phyloP scores from a whole-genome alignment of 2,113 vertebrate species.

The Ranitomeya imitator region DNA sequence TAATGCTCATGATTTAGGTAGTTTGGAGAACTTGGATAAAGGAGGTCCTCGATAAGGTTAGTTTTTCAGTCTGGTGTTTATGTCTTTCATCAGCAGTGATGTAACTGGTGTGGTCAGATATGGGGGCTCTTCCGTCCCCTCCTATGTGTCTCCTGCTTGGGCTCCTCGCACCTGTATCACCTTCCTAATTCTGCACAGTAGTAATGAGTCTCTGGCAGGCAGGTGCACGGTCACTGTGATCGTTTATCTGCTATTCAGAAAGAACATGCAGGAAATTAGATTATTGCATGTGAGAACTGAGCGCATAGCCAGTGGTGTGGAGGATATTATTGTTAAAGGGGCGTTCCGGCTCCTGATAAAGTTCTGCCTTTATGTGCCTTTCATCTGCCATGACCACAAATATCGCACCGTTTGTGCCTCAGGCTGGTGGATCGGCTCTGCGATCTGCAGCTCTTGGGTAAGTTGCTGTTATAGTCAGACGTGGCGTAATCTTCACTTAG shows the following conservation, averaged over 20 bases:
- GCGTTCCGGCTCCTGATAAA: too few species aligned
- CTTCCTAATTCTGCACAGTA: not conserved
- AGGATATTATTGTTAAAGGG: too few species aligned
- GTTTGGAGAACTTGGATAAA: too few species aligned
- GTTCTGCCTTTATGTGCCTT: too few species aligned
- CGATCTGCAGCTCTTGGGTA: not conserved
- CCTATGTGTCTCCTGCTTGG: not conserved
- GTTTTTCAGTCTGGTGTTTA: not conserved
- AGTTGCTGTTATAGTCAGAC: conserved; percentile 12
- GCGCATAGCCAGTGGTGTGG: too few species aligned
- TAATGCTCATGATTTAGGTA: too few species aligned
- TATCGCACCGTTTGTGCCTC: too few species aligned
- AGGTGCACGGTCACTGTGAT: not conserved
- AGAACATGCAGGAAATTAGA: not conserved
- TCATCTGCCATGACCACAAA: too few species aligned
- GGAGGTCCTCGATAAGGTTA: too few species aligned
- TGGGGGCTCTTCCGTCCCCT: not conserved
- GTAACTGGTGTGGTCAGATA: too few species aligned
- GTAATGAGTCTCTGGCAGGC: conserved; percentile 25
- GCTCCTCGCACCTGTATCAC: not conserved
- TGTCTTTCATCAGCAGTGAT: not conserved
- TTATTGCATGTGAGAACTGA: too few species aligned
- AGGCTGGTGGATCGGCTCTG: too few species aligned
- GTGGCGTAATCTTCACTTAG: conserved; percentile 35
- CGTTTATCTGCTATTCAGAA: conserved; percentile 41